Conservation (phyloP, 2,888 invertebrate species). For the Andricus quercusramuli region DNA sequence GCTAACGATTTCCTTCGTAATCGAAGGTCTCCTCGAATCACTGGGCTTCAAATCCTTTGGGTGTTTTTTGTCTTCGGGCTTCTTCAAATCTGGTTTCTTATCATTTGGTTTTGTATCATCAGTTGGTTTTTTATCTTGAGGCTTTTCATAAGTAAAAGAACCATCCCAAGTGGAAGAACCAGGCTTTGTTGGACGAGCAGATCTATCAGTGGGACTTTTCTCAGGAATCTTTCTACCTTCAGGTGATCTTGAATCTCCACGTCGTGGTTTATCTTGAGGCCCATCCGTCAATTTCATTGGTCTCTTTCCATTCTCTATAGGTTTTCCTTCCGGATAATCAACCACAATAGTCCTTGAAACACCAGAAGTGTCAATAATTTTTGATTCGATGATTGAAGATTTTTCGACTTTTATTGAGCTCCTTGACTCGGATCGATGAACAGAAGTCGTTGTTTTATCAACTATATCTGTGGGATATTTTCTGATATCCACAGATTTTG, state of each 20-base stretch:
- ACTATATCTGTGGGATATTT: conserved; percentile 43
- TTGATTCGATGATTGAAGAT: conserved; percentile 51
- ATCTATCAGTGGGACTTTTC: conserved; percentile 56
- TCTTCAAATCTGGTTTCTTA: conserved; percentile 1
- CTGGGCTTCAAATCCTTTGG: conserved; percentile 3
- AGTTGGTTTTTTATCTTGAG: conserved; percentile 44
- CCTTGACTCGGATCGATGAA: conserved; percentile 25
- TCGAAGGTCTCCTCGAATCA: conserved; percentile 44
- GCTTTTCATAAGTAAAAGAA: conserved; percentile 63
- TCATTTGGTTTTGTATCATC: conserved; percentile 48
- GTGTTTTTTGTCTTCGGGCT: conserved; percentile 43
- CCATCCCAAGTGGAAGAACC: conserved; percentile 65
- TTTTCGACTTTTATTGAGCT: conserved; percentile 51
- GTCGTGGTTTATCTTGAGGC: conserved; percentile 39
- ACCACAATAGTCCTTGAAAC: conserved; percentile 47
- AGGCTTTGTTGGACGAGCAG: conserved; percentile 55
- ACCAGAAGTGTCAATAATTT: conserved; percentile 53
- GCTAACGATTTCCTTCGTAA: conserved; percentile 25
- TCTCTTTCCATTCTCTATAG: conserved; percentile 42
- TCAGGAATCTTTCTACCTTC: conserved; percentile 47
- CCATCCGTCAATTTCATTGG: neutral
- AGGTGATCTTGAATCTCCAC: conserved; percentile 34
- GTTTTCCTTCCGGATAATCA: neutral
- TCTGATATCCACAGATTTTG: conserved; percentile 50
- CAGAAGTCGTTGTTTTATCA: neutral